A percentile compares a stretch with the other conserved stretches of the same genome.
These are phyloP conservation scores for Xestia sexstrigata DNA, from an alignment of 2,888 invertebrate species.

Conservation along the genomic window DNA sequence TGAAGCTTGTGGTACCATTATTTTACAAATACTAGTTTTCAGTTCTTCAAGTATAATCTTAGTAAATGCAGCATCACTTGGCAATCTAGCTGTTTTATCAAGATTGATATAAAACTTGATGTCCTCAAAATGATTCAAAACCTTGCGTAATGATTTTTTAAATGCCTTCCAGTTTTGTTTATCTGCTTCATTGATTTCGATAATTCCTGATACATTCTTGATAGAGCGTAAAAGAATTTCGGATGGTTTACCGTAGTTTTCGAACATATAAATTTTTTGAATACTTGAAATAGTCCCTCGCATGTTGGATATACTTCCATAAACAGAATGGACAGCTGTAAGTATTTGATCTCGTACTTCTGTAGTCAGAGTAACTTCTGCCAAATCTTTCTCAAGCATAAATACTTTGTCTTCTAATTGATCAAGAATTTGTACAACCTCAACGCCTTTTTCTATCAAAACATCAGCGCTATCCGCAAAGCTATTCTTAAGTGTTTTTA, in stretches of 20 bases:
- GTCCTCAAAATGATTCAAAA: constrained; percentile 87
- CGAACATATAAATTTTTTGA: constrained; percentile 85
- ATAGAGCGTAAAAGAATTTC: constrained; percentile 79
- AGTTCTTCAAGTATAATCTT: constrained; percentile 83
- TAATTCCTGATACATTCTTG: constrained; percentile 76
- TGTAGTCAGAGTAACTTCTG: constrained; percentile 68
- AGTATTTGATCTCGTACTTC: constrained; percentile 82
- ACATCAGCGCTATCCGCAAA: constrained; percentile 77
- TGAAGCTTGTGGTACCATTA: constrained; percentile 66
- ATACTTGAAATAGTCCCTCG: constrained; percentile 87
- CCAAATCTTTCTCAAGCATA: constrained; percentile 81
- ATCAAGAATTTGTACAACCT: constrained; percentile 82
- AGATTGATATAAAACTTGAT: constrained; percentile 87
- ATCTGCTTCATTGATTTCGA: constrained; percentile 58
- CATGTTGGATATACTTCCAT: constrained; percentile 89
- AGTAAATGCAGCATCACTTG: constrained; percentile 85
- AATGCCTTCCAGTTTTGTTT: constrained; percentile 75
- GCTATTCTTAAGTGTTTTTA: constrained; percentile 76
- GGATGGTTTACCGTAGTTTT: constrained; percentile 86
- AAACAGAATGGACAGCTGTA: constrained; percentile 87
- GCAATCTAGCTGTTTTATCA: constrained; percentile 87
- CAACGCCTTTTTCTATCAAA: constrained; percentile 85
- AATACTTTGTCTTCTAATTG: constrained; percentile 87
- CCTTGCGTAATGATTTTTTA: constrained; percentile 80
- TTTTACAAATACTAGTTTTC: constrained; percentile 71